Percentiles rank a stretch among this genome's conserved stretches.
Conservation (phyloP, 2,888 invertebrate genomes). For the Apantesis nais region DNA sequence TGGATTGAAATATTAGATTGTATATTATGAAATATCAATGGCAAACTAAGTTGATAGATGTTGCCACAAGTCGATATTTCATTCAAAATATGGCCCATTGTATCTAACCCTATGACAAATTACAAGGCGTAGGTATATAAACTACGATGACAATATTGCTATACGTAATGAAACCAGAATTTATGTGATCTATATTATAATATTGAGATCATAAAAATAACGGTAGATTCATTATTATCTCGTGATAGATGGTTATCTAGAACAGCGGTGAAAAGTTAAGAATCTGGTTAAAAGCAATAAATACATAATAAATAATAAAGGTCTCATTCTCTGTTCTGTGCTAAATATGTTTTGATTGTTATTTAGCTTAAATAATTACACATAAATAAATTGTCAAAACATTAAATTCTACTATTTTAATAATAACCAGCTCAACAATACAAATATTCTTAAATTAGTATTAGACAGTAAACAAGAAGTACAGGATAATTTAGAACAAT, state of each 20-base stretch:
- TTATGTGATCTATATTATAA: conserved; percentile 41
- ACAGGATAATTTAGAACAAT: too few relatives aligned
- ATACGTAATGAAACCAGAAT: conserved; percentile 51
- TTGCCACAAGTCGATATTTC: conserved; percentile 66
- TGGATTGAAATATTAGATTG: conserved; percentile 41
- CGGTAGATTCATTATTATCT: background rate
- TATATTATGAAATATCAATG: conserved; percentile 44
- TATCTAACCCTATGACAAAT: conserved; percentile 68
- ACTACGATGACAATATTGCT: conserved; percentile 54
- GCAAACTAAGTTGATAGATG: conserved; percentile 47
- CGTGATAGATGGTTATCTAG: background rate
- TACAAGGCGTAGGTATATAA: conserved; percentile 51
- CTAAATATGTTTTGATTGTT: background rate
- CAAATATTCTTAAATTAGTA: too few relatives aligned
- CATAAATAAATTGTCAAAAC: background rate
- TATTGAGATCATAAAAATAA: conserved; percentile 40
- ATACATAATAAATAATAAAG: too few relatives aligned
- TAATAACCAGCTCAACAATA: too few relatives aligned
- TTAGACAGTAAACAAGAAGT: too few relatives aligned
- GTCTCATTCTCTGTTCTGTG: too few relatives aligned
- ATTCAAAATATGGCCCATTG: conserved; percentile 69
- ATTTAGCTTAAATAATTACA: background rate
- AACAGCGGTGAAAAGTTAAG: background rate
- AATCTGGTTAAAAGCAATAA: background rate
- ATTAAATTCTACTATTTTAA: background rate